phyloP scores from a whole-genome alignment of 2,113 vertebrate genomes.

The Gavia stellata region DNA sequence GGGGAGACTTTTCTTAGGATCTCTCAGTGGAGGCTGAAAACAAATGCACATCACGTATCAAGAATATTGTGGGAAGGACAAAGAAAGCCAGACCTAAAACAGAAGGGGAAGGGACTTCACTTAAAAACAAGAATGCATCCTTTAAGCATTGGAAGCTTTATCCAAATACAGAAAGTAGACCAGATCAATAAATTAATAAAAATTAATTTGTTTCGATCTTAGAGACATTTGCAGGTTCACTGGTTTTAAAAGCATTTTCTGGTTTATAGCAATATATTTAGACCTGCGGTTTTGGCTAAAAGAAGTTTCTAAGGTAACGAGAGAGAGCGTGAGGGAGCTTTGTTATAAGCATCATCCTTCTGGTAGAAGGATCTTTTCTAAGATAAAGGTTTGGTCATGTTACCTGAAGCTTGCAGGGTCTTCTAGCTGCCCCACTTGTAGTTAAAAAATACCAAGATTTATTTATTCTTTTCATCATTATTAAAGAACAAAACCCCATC shows the following conservation, averaged over 20 bases:
- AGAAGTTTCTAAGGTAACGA: not conserved
- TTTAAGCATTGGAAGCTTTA: not conserved
- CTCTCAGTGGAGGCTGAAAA: not conserved
- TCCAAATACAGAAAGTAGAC: not conserved
- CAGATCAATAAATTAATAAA: not conserved
- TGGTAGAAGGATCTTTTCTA: not conserved
- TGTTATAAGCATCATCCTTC: not conserved
- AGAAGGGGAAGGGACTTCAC: not conserved
- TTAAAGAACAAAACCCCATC: not conserved
- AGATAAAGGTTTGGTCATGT: not conserved
- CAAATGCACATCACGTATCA: not conserved
- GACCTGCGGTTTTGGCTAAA: not conserved
- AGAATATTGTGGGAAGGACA: not conserved
- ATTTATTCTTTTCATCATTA: not conserved
- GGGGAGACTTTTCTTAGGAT: not conserved
- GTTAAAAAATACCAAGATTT: not conserved
- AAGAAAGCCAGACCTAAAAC: not conserved
- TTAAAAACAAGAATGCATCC: not conserved
- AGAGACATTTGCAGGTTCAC: not conserved
- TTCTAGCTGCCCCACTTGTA: not conserved
- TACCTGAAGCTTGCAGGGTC: not conserved
- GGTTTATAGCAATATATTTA: not conserved
- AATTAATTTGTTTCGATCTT: not conserved
- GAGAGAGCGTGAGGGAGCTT: not conserved
- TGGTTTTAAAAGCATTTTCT: not conserved